A percentile compares a stretch with the other conserved stretches of the same genome.
These are phyloP conservation scores for Variabilichromis moorii DNA, from an alignment of 2,113 vertebrate species.

Conservation along the genomic window DNA sequence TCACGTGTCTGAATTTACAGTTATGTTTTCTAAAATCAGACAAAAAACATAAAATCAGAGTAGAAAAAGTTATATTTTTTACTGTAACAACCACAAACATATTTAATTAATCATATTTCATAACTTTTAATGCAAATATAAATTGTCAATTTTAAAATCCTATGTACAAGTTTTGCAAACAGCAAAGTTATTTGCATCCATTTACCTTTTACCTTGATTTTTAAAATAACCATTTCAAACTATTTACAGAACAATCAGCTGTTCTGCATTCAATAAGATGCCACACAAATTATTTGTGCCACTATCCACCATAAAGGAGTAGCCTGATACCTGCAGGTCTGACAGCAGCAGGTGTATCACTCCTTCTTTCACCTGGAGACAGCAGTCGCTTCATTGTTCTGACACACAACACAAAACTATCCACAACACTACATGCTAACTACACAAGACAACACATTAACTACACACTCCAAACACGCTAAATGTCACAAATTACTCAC, in stretches of 20 bases:
- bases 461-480: neutral
- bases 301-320: neutral
- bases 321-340: neutral
- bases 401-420: neutral
- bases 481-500: neutral
- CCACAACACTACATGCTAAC: neutral
- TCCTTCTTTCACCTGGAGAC: neutral
- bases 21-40: too few species aligned
- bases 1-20: too few species aligned
- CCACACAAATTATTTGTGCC: neutral
- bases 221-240: neutral
- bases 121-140: neutral
- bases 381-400: neutral
- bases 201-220: neutral
- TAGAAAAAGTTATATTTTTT: too few species aligned
- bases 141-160: neutral
- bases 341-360: neutral
- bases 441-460: neutral
- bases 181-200: neutral
- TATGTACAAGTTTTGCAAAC: neutral
- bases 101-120: too few species aligned
- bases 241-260: neutral
- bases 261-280: neutral
- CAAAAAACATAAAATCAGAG: too few species aligned
- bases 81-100: too few species aligned